Evolutionary conservation across 1,140 invertebrate species (phyloP).

Genomic region (Danaus plexippus): DNA sequence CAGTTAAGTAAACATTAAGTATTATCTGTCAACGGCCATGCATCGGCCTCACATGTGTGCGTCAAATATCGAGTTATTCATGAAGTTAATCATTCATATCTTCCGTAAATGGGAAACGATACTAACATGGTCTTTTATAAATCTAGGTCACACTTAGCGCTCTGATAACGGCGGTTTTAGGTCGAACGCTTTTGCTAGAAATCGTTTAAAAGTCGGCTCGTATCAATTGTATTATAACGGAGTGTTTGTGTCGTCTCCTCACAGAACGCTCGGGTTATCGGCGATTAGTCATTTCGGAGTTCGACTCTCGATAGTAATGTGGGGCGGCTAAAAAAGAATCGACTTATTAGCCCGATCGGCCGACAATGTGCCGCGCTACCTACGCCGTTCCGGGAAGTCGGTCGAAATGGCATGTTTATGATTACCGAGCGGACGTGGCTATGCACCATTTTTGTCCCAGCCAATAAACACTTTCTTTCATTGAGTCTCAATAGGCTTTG

Average conservation of each 20-base stretch:
- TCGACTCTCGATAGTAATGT: too few species aligned
- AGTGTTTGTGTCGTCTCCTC: too few species aligned
- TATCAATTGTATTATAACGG: too few species aligned
- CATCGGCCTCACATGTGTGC: slow-evolving; percentile 37
- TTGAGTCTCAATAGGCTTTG: slow-evolving; percentile 12
- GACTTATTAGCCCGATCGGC: slow-evolving; percentile 24
- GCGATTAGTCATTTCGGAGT: too few species aligned
- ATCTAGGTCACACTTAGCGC: slow-evolving; percentile 35
- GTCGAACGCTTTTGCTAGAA: not conserved
- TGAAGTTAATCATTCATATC: slow-evolving; percentile 51
- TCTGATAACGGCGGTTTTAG: too few species aligned
- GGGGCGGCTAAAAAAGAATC: slow-evolving; percentile 6
- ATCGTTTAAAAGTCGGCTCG: not conserved
- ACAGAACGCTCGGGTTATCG: too few species aligned
- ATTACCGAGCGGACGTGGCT: slow-evolving; percentile 60
- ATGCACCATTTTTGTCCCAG: slow-evolving; percentile 48
- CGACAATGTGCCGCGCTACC: slow-evolving; percentile 50
- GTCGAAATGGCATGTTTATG: slow-evolving; percentile 57
- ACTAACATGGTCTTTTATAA: slow-evolving; percentile 15
- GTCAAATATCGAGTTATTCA: slow-evolving; percentile 65
- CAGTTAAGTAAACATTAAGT: slow-evolving; percentile 71
- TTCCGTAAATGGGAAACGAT: not conserved
- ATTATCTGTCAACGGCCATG: slow-evolving; percentile 71
- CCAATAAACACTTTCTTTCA: slow-evolving; percentile 43
- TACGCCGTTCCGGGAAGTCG: slow-evolving; percentile 62